Base-by-base conservation (phyloP, 53 echinoderm and acorn worm genomes). In the Henricia sp. region DNA sequence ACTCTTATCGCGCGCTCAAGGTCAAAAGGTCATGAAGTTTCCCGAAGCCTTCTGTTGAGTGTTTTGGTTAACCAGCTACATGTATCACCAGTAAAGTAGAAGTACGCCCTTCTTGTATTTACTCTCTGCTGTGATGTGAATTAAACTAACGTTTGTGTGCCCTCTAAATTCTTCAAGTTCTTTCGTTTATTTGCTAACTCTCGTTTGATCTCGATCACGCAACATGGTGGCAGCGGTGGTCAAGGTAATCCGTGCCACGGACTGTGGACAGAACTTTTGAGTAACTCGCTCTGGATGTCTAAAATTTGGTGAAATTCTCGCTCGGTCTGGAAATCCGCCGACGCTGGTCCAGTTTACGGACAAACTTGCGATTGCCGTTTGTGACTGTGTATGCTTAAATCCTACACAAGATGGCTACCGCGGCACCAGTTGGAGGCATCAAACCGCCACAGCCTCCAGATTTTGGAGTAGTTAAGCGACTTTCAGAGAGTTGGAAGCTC, bases 191-290 rank as follows among this genome's bases (percentile, higher is more conserved):
- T n/a, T n/a, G n/a, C n/a, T n/a, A n/a, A n/a, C n/a, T n/a, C n/a
- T n/a, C n/a, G n/a, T n/a, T n/a, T n/a, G n/a, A n/a, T 16, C 19
- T 27, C 20, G 9, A 6, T 21, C n/a, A 52, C 1, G 52, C 13
- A 72, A 72, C 28, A 32, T 50, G 71, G 71, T 71, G 71, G 71
- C 48, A 71, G 71, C 37, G 71, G 71, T 27, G 71, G 29, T 6
- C 17, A 10, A 44, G 17, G 50, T 46, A n/a, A n/a, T n/a, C 30
- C 3, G 29, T 26, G 26, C 27, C 4, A 6, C 4, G 30, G 17
- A 17, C 53, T 3, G 17, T 19, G 6, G 6, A 3, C 19, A 4
- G 19, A 53, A 53, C 19, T 6, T 3, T 21, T 53, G 19, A 10
- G 53, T 16, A 17, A 53, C n/a, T n/a, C n/a, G 16, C 1, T 1